These are phyloP conservation scores for Cynaeus angustus DNA, from an alignment of 2,888 invertebrate genomes.

Conservation along the genomic window DNA sequence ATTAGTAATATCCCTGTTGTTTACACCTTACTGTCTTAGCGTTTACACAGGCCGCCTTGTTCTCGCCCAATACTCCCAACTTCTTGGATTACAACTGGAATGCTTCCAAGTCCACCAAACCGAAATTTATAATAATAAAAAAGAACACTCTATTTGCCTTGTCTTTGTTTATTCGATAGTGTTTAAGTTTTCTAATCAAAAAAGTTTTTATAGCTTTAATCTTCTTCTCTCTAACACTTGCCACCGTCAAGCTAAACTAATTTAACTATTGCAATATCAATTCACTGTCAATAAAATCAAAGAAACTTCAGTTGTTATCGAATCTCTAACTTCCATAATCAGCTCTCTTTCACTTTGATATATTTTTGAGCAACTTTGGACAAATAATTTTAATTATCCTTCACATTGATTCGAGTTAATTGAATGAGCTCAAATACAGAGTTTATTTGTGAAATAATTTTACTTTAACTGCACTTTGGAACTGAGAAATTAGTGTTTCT, in stretches of 20 bases:
- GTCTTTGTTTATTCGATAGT: slow-evolving; percentile 41
- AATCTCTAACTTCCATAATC: slow-evolving; percentile 45
- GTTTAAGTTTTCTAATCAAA: slow-evolving; percentile 49
- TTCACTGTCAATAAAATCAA: slow-evolving; percentile 51
- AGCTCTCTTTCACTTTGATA: background rate
- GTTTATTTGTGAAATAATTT: slow-evolving; percentile 42
- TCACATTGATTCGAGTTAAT: slow-evolving; percentile 48
- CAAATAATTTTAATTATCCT: slow-evolving; percentile 46
- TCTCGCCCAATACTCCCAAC: slow-evolving; percentile 33
- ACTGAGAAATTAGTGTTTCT: slow-evolving; percentile 48
- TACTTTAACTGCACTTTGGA: slow-evolving; percentile 37
- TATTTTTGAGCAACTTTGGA: slow-evolving; percentile 16
- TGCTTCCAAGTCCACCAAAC: slow-evolving; percentile 24
- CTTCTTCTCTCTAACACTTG: slow-evolving; percentile 38
- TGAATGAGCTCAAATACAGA: slow-evolving; percentile 48
- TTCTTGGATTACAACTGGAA: slow-evolving; percentile 38
- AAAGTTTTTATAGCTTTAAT: slow-evolving; percentile 48
- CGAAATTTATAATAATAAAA: slow-evolving; percentile 30
- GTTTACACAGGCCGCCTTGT: slow-evolving; percentile 46
- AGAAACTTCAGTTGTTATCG: slow-evolving; percentile 58
- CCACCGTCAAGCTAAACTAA: slow-evolving; percentile 45
- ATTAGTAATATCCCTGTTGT: slow-evolving; percentile 53
- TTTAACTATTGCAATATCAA: slow-evolving; percentile 55
- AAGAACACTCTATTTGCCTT: slow-evolving; percentile 7
- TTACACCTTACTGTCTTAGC: slow-evolving; percentile 53